Evolutionary conservation across 2,113 vertebrate species (phyloP).

Genomic region (Diadophis punctatus): DNA sequence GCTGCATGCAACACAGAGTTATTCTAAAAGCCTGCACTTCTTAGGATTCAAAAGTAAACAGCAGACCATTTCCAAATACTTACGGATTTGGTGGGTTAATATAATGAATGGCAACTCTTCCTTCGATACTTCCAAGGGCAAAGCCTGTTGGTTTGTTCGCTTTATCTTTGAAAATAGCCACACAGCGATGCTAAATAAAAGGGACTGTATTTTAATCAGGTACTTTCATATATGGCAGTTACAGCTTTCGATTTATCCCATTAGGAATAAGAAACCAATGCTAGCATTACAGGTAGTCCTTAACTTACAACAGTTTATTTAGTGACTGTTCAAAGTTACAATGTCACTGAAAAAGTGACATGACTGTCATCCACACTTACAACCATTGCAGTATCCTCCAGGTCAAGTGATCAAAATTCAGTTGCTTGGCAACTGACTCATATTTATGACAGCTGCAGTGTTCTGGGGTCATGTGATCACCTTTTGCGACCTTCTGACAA

Average conservation of each 20-base stretch:
- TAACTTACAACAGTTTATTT: not conserved
- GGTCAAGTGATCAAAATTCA: not conserved
- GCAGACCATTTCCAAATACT: conserved; percentile 59
- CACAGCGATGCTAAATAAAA: conserved; percentile 88
- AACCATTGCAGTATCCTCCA: not conserved
- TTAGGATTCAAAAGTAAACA: not conserved
- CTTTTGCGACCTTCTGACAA: not conserved
- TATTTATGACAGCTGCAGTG: not conserved
- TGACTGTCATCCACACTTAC: not conserved
- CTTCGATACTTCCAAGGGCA: conserved; percentile 96
- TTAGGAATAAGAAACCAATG: not conserved
- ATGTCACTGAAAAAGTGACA: not conserved
- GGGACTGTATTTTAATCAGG: not conserved
- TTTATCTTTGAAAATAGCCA: conserved; percentile 98
- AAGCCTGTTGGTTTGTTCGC: conserved; percentile 98
- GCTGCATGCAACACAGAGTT: not conserved
- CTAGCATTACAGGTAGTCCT: not conserved
- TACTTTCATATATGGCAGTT: not conserved
- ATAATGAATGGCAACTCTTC: conserved; percentile 96
- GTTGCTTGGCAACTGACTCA: not conserved
- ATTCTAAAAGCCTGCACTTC: not conserved
- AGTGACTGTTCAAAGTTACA: not conserved
- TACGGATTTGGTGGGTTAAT: conserved; percentile 98
- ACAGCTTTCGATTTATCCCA: not conserved
- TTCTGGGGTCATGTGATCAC: not conserved